Evolutionary conservation across 1,140 invertebrate genomes (phyloP).

Genomic region (Fopius arisanus): DNA sequence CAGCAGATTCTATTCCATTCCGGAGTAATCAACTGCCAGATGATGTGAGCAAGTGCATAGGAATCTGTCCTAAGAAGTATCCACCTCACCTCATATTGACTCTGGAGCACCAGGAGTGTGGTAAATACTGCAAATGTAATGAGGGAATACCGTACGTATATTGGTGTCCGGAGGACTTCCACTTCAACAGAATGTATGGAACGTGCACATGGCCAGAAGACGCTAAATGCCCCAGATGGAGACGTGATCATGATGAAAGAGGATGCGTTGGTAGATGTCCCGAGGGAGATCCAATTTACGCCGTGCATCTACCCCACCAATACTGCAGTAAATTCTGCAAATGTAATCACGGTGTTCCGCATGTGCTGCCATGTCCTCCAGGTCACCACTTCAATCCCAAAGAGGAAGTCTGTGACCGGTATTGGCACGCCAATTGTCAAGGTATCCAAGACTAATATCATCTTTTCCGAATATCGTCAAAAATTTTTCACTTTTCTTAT

Average conservation of each 20-base stretch:
- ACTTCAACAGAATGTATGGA: neutral
- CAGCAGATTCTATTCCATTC: too few relatives aligned
- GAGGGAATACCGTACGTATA: neutral
- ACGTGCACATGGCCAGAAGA: neutral
- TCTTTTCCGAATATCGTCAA: too few relatives aligned
- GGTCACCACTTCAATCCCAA: neutral
- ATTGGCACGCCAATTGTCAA: neutral
- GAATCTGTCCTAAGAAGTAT: neutral
- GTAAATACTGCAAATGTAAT: neutral
- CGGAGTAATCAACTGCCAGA: neutral
- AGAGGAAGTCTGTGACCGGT: neutral
- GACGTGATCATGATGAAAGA: too few relatives aligned
- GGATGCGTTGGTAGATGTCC: neutral
- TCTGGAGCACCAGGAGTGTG: neutral
- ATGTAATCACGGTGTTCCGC: neutral
- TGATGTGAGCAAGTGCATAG: neutral
- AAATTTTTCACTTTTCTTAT: too few relatives aligned
- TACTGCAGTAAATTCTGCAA: slow-evolving; percentile 35
- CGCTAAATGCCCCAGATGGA: neutral
- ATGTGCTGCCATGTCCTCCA: neutral
- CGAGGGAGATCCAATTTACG: neutral
- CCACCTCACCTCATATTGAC: neutral
- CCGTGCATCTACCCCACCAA: slow-evolving; percentile 30
- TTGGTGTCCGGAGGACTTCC: neutral
- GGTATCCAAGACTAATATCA: neutral